A percentile compares a stretch with the other conserved stretches of the same genome.
Evolutionary conservation across 35 echinoderm and acorn worm genomes (phyloP).

Genomic region (Chiridota heheva): DNA sequence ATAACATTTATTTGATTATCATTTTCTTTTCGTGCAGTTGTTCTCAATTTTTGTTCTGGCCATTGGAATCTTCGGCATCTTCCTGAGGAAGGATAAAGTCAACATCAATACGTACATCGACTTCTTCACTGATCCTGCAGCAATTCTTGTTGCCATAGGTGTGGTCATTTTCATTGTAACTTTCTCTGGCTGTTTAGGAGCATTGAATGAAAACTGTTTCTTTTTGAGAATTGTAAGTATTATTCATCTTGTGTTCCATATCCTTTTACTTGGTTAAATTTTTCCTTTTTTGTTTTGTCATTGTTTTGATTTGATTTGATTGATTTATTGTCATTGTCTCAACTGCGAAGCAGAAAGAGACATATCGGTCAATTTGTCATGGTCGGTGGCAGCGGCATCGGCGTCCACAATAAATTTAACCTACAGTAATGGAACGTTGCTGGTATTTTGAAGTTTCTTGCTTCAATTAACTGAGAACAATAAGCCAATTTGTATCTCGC

Average conservation of each 20-base stretch:
- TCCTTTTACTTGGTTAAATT: no score
- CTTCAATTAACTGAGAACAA: no score
- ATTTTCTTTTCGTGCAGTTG: constrained; percentile 41
- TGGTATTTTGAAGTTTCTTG: no score
- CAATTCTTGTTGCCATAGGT: constrained; percentile 77
- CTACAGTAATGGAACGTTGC: no score
- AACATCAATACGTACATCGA: constrained; percentile 70
- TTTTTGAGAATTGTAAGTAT: constrained; percentile 92
- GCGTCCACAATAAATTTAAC: no score
- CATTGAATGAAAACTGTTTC: constrained; percentile 77
- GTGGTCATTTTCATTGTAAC: constrained; percentile 60
- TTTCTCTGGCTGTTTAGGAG: constrained; percentile 81
- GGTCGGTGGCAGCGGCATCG: no score
- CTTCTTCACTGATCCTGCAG: constrained; percentile 90
- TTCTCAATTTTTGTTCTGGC: constrained; percentile 51
- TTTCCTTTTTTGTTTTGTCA: no score
- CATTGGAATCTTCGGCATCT: constrained; percentile 75
- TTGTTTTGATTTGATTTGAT: no score
- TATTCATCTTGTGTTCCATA: not conserved
- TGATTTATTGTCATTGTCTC: no score
- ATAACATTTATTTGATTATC: not conserved
- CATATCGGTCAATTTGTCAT: no score
- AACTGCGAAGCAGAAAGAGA: no score
- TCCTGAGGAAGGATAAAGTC: constrained; percentile 49
- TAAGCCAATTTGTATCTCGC: no score